Conservation (phyloP, 2,113 vertebrate species). For the Cercocebus atys region DNA sequence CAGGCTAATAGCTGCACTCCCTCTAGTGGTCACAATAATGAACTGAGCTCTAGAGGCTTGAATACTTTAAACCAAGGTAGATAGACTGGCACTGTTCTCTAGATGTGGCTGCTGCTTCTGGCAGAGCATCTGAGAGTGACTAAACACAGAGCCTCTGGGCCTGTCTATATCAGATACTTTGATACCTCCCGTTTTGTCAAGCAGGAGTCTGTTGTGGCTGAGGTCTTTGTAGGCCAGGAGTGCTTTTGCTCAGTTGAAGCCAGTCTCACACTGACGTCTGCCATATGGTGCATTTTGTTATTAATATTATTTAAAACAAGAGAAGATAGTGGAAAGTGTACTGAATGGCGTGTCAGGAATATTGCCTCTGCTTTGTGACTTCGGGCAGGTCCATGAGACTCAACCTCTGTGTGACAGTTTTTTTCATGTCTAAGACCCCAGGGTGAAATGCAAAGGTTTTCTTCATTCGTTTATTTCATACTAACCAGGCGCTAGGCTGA, state of each 20-base stretch:
- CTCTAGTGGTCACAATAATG: constrained; percentile 53
- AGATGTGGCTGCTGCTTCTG: neutral
- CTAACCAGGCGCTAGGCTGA: too few relatives aligned
- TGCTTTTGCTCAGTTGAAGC: neutral
- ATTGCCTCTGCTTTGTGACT: neutral
- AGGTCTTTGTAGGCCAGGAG: neutral
- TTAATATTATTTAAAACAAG: neutral
- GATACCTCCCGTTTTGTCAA: neutral
- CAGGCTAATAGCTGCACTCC: constrained; percentile 57
- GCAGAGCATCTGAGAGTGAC: neutral
- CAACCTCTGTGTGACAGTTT: neutral
- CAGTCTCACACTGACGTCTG: neutral
- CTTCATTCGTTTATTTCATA: neutral
- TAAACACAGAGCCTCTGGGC: neutral
- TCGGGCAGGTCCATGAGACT: neutral
- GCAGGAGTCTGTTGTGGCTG: neutral
- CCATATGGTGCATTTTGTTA: neutral
- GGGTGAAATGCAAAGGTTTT: neutral
- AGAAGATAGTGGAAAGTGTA: neutral
- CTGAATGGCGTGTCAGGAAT: neutral
- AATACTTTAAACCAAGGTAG: neutral
- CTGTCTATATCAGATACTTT: neutral
- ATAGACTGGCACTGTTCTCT: rapidly evolving
- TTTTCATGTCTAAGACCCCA: neutral
- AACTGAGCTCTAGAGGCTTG: neutral